Percentiles rank a stretch among this genome's conserved stretches.
phyloP scores from a whole-genome alignment of 2,797 vertebrate genomes.

The Pangasius macronema region DNA sequence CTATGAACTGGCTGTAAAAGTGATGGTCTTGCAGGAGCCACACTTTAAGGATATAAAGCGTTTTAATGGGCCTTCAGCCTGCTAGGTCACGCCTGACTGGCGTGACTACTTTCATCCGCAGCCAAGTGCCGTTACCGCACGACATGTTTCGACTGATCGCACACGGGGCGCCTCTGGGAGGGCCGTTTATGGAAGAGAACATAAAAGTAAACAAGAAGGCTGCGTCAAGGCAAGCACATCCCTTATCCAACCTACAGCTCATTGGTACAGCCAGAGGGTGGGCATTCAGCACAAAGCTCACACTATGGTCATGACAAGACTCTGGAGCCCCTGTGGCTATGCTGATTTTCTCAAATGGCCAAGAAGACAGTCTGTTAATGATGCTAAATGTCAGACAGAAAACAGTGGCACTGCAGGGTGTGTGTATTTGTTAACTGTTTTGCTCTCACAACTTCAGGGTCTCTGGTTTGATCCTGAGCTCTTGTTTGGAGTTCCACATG shows the following conservation, averaged over 20 bases:
- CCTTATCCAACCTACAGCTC: slow-evolving; percentile 35
- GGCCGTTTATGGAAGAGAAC: slow-evolving; percentile 42
- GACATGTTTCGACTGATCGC: slow-evolving; percentile 48
- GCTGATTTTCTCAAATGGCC: not conserved
- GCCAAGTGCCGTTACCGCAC: slow-evolving; percentile 49
- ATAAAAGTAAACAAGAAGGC: slow-evolving; percentile 49
- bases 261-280: slow-evolving; percentile 9
- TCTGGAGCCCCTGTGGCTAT: slow-evolving; percentile 19
- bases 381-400: not conserved
- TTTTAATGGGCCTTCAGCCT: slow-evolving; percentile 49
- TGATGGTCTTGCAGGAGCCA: slow-evolving; percentile 20
- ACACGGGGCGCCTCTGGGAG: slow-evolving; percentile 34
- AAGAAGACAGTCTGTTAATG: not conserved
- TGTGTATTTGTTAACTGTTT: not conserved
- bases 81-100: slow-evolving; percentile 52
- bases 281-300: slow-evolving; percentile 9
- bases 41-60: slow-evolving; percentile 39
- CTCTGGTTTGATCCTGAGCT: not conserved
- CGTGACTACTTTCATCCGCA: slow-evolving; percentile 49
- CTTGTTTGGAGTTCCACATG: not conserved
- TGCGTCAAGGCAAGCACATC: slow-evolving; percentile 40
- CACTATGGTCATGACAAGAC: slow-evolving; percentile 9
- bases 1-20: slow-evolving; percentile 36
- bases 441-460: not conserved
- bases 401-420: not conserved